Conservation (phyloP, 2,113 vertebrate genomes). For the Perognathus longimembris region DNA sequence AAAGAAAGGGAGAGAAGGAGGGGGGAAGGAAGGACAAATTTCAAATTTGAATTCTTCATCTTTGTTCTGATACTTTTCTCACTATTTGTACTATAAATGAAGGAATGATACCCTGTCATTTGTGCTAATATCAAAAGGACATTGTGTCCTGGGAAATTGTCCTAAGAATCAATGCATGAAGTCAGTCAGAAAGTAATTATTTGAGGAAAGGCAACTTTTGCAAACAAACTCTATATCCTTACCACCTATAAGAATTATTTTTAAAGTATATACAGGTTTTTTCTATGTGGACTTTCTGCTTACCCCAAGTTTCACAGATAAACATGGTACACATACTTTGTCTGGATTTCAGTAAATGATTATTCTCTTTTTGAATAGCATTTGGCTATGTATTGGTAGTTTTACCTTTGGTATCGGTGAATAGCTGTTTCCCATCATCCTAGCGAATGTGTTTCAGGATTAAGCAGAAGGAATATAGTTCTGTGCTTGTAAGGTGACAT, state of each 20-base stretch:
- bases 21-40: background rate
- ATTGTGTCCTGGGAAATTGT: background rate
- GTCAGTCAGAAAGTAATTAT: background rate
- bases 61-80: constrained; percentile 37
- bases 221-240: background rate
- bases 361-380: constrained; percentile 1
- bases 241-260: constrained; percentile 12
- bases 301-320: background rate
- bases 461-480: background rate
- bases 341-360: constrained; percentile 4
- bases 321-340: background rate
- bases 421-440: background rate
- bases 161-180: background rate
- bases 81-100: constrained; percentile 38
- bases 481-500: background rate
- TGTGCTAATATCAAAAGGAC: constrained; percentile 22
- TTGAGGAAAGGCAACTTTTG: background rate
- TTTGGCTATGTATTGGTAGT: background rate
- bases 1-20: background rate
- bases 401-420: constrained; percentile 33
- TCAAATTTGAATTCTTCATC: constrained; percentile 35
- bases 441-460: background rate
- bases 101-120: background rate
- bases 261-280: background rate
- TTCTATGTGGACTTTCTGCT: background rate